Evolutionary conservation across 2,888 invertebrate genomes (phyloP), one percentile per base, ranked within the genome.

Genomic region (Amorpha juglandis): DNA sequence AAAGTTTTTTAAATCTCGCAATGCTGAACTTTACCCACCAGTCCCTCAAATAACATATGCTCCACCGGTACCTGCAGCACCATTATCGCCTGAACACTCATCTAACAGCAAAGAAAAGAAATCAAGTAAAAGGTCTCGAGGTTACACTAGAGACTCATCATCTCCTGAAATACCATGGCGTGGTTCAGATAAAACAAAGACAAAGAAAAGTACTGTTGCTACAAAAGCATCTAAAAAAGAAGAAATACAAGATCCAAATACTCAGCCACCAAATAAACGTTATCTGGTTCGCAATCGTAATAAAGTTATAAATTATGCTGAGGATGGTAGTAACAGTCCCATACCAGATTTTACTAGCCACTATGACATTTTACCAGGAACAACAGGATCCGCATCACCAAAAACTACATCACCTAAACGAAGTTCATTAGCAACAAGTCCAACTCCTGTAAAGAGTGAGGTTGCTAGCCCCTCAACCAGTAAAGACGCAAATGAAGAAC

Each of bases 1-100:
- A 83, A 98, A 98, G 84, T 98, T 98, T 88, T 98, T 98, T 84
- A 98, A 98, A 84, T 97, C 97, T 81, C 95, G 97, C 64, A 97
- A 97, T 88, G 94, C 95, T 21, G 95, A 95, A 73, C 91, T 94
- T 3, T 94, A 94, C 68, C 95, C 95, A 68, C 88, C 91, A 70
- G 91, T 93, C 69, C 93, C 94, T 71, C 93, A 93, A 74, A 93
- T 93, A 58, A 92, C 91, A 50, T 93, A 93, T 84, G 94, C 93
- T 67, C 93, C 94, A 65, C 91, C 93, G 58, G 90, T 88, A 71
- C 82, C 90, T 69, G 89, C 89, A 68, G 90, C 90, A 65, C 90
- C 93, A 50, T 78, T 92, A 21, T 92, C 93, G 50, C 92, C 93
- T 62, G 92, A 93, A 76, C 92, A 92, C 74, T 79, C 89, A 62